Evolutionary conservation across 2,888 invertebrate species (phyloP).

Genomic region (Nyleta sp.): DNA sequence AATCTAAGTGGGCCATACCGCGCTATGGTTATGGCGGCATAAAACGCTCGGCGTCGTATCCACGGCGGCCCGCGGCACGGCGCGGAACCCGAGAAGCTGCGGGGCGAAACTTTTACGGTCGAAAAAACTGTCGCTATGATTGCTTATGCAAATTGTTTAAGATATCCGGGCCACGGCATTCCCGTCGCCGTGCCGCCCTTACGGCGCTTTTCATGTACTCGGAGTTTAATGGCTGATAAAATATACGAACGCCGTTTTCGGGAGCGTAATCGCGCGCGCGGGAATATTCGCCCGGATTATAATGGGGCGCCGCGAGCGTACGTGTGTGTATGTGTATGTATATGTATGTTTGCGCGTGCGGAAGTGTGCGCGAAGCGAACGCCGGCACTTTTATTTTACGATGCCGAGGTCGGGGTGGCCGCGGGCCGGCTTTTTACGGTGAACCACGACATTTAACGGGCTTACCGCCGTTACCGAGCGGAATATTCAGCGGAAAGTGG

Average conservation of each 20-base stretch:
- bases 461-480: constrained; percentile 75
- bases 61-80: constrained; percentile 68
- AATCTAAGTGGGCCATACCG: constrained; percentile 82
- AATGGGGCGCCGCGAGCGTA: too few relatives aligned
- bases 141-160: constrained; percentile 83
- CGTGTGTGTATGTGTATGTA: constrained; percentile 26
- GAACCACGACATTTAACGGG: constrained; percentile 82
- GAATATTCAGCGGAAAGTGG: constrained; percentile 71
- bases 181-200: constrained; percentile 33
- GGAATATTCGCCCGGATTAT: constrained; percentile 48
- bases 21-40: constrained; percentile 82
- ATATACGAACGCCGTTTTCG: constrained; percentile 35
- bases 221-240: constrained; percentile 60
- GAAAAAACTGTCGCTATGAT: constrained; percentile 82
- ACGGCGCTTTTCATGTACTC: constrained; percentile 52
- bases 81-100: constrained; percentile 72
- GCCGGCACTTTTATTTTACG: constrained; percentile 79
- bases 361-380: constrained; percentile 61
- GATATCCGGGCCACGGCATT: constrained; percentile 76
- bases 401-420: constrained; percentile 70
- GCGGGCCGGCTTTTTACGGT: constrained; percentile 80
- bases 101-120: constrained; percentile 79
- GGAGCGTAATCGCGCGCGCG: constrained; percentile 18
- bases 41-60: constrained; percentile 78
- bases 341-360: constrained; percentile 6